phyloP scores from a whole-genome alignment of 1,140 invertebrate species.

The Drosophila cardini region DNA sequence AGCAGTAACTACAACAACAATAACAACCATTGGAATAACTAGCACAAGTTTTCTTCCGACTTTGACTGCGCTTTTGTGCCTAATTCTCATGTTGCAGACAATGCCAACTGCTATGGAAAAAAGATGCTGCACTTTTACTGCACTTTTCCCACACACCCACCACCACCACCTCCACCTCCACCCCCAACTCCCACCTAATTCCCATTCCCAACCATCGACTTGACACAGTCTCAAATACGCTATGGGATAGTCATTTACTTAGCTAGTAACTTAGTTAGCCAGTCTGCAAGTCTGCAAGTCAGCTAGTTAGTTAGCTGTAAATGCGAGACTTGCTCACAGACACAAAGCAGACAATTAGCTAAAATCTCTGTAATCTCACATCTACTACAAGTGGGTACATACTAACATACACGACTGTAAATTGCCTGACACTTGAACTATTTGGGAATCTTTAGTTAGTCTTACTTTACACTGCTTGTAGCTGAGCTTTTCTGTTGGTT shows the following conservation, averaged over 20 bases:
- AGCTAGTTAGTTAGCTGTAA: constrained; percentile 35
- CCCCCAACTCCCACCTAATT: background rate
- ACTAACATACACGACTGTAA: background rate
- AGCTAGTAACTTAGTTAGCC: constrained; percentile 34
- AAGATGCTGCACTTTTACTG: constrained; percentile 69
- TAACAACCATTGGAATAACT: constrained; percentile 35
- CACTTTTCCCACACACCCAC: constrained; percentile 60
- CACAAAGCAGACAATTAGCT: constrained; percentile 26
- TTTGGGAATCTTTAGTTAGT: constrained; percentile 6
- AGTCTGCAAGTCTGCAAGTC: constrained; percentile 17
- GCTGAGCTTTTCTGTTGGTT: too few relatives aligned
- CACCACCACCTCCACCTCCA: background rate
- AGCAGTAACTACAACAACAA: constrained; percentile 2
- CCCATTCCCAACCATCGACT: constrained; percentile 5
- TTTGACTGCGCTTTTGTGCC: constrained; percentile 67
- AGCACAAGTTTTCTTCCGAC: constrained; percentile 74
- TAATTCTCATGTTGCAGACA: constrained; percentile 78
- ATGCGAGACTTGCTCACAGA: constrained; percentile 31
- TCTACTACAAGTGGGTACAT: constrained; percentile 1
- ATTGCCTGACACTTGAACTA: constrained; percentile 3
- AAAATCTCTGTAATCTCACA: constrained; percentile 22
- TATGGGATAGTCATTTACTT: constrained; percentile 31
- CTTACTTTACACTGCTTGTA: background rate
- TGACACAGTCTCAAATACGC: constrained; percentile 41
- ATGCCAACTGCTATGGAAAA: constrained; percentile 55